Evolutionary conservation across 2,797 vertebrate species (phyloP), one percentile per base, ranked within the genome.

Genomic region (Steatocranus sp.): DNA sequence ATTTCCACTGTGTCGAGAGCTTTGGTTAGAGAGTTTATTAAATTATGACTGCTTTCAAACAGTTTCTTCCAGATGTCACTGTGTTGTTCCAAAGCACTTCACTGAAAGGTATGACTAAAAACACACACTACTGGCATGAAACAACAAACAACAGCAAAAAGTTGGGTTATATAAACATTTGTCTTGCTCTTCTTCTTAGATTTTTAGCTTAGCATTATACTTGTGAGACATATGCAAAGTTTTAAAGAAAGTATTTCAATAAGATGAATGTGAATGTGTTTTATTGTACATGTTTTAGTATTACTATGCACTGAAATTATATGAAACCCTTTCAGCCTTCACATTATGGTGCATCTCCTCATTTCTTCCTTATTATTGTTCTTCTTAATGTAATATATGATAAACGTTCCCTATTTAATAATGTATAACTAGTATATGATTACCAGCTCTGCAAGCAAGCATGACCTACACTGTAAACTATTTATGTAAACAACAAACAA

Each of bases 391-490:
- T 74, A 83, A 53, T 63, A 15, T 81, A 63, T 75, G 50, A 76
- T 27, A n/a, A 76, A 50, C 43, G 4, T 53, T 63, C 61, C 34
- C 66, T 20, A 79, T 82, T 76, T 23, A 75, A n/a, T 88, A 11
- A 53, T 87, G 43, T 86, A 48, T 84, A 50, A 79, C 84, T 49
- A 74, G 48, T 81, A 50, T 61, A 76, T 41, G 74, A 79, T 86
- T 8, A 63, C 46, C 36, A 80, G 61, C 20, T 56, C 11, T 34
- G 83, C 20, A 50, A 84, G 49, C 36, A 83, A 81, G 93, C 90
- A 91, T 89, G 92, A 84, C 32, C 81, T 78, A 88, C 83, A 81
- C 75, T 90, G 81, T 88, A 83, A 85, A 87, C 30, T 74, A 80
- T 83, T 76, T 83, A 46, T 88, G 82, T 88, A 43, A 46, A 77